These are phyloP conservation scores for Fregata magnificens DNA, from an alignment of 2,113 vertebrate genomes.

Conservation along the genomic window DNA sequence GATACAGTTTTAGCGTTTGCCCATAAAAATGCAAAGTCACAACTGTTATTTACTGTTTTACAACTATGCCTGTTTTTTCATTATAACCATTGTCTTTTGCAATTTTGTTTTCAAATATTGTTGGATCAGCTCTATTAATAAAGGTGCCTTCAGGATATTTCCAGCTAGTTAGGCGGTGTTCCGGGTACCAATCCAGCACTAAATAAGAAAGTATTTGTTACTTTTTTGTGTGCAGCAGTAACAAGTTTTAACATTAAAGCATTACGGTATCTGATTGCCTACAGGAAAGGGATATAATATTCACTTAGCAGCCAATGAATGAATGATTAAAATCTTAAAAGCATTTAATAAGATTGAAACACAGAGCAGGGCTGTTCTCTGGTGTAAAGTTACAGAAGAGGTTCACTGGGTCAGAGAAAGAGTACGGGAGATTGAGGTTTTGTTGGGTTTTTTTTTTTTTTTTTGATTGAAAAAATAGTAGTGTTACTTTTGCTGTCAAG, in stretches of 20 bases:
- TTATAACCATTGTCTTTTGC: background rate
- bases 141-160: background rate
- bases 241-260: slow-evolving; percentile 64
- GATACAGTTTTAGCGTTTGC: background rate
- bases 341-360: slow-evolving; percentile 67
- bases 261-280: slow-evolving; percentile 59
- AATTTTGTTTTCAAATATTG: background rate
- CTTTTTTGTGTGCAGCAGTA: slow-evolving; percentile 45
- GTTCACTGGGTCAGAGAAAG: slow-evolving; percentile 76
- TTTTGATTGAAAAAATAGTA: background rate
- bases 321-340: slow-evolving; percentile 71
- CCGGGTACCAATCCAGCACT: background rate
- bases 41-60: background rate
- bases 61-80: background rate
- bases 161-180: background rate
- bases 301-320: slow-evolving; percentile 56
- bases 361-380: slow-evolving; percentile 70
- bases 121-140: background rate
- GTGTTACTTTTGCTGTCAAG: slow-evolving; percentile 26
- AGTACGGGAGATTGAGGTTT: background rate
- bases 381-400: slow-evolving; percentile 75
- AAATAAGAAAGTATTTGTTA: slow-evolving; percentile 47
- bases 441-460: background rate
- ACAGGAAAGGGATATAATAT: slow-evolving; percentile 56
- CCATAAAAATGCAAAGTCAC: background rate